A percentile compares a stretch with the other conserved stretches of the same genome.
Evolutionary conservation across 2,888 invertebrate species (phyloP).

Genomic region (Agrotis exclamationis): DNA sequence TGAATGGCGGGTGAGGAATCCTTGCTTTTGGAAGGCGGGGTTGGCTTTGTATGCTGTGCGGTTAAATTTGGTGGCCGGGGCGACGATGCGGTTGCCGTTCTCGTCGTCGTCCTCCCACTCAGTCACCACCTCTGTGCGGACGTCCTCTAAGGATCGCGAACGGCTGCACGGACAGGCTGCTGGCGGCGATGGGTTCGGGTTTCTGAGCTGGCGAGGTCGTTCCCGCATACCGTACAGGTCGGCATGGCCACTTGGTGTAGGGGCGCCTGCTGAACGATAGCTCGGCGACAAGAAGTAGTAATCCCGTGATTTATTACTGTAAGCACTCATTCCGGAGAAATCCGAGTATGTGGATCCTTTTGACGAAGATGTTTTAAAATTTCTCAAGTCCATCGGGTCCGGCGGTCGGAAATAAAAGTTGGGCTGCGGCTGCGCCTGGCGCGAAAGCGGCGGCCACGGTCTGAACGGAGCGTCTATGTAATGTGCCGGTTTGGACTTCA

Average conservation of each 20-base stretch:
- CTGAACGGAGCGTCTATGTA: constrained; percentile 89
- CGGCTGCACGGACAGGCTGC: constrained; percentile 92
- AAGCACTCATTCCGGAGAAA: constrained; percentile 89
- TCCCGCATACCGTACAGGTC: constrained; percentile 82
- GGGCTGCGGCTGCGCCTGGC: constrained; percentile 87
- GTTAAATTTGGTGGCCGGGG: constrained; percentile 88
- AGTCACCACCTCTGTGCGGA: constrained; percentile 92
- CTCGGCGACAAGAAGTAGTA: constrained; percentile 93
- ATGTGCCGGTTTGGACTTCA: constrained; percentile 92
- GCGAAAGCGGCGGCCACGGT: constrained; percentile 93
- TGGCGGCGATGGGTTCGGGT: constrained; percentile 77
- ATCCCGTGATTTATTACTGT: constrained; percentile 87
- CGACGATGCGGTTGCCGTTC: constrained; percentile 91
- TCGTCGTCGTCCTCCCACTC: constrained; percentile 93
- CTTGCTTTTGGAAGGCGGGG: constrained; percentile 84
- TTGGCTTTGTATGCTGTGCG: constrained; percentile 81
- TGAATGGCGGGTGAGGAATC: constrained; percentile 92
- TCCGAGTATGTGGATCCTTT: constrained; percentile 88
- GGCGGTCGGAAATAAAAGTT: constrained; percentile 89
- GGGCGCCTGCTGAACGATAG: constrained; percentile 93
- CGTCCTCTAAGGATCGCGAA: constrained; percentile 94
- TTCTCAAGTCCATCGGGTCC: constrained; percentile 87
- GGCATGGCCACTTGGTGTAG: constrained; percentile 80
- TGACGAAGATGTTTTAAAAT: constrained; percentile 86
- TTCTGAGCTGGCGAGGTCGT: constrained; percentile 86